Conservation (phyloP, 2,113 vertebrate species). For the Sorex araneus region DNA sequence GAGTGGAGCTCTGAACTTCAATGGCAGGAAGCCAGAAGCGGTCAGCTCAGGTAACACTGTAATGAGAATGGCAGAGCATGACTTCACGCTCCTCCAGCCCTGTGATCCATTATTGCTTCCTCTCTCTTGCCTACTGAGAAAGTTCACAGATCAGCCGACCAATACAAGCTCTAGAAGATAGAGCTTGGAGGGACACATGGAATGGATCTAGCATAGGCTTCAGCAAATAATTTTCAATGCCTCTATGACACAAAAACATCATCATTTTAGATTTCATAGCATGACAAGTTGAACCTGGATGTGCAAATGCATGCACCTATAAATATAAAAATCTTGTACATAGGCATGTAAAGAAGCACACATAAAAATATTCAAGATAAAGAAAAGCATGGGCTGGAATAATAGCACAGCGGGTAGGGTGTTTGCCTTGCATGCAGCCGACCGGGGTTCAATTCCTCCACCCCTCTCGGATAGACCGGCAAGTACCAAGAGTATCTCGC, state of each 20-base stretch:
- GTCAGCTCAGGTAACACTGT: not conserved
- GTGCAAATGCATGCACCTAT: not conserved
- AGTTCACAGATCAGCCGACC: not conserved
- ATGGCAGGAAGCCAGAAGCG: not conserved
- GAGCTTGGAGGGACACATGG: not conserved
- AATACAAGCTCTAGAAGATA: not conserved
- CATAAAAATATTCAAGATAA: not conserved
- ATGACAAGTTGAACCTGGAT: constrained; percentile 3
- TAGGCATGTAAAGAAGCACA: not conserved
- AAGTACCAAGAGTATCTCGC: no score
- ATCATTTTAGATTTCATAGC: constrained; percentile 39
- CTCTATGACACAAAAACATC: not conserved
- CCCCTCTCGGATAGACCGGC: no score
- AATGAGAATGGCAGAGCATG: not conserved
- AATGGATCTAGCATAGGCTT: not conserved
- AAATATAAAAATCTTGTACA: not conserved
- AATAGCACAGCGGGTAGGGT: no score
- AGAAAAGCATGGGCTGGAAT: no score
- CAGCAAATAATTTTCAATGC: not conserved
- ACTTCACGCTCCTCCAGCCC: not conserved
- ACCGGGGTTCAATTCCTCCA: no score
- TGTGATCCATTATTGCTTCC: not conserved
- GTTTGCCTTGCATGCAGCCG: no score
- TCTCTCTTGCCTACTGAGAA: not conserved
- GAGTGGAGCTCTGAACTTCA: no score